Evolutionary conservation across 2,888 invertebrate genomes (phyloP).

Genomic region (Noctua janthe): DNA sequence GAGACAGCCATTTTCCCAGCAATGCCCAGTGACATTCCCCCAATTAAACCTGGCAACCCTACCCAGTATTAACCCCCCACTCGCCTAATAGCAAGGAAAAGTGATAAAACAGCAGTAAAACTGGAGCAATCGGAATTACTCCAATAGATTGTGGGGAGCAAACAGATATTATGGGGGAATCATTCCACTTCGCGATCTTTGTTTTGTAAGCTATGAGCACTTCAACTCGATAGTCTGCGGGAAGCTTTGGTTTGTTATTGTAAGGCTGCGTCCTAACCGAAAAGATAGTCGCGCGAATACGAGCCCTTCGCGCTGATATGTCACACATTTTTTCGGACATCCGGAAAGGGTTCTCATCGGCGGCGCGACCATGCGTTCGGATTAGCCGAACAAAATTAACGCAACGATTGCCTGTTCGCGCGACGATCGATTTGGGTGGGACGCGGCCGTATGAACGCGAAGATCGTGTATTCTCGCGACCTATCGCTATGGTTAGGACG

Average conservation of each 20-base stretch:
- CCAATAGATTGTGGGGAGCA: conserved; percentile 62
- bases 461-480: background rate
- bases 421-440: background rate
- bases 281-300: background rate
- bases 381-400: background rate
- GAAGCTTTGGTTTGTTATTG: conserved; percentile 31
- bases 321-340: background rate
- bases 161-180: conserved; percentile 62
- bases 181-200: conserved; percentile 45
- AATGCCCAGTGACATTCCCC: background rate
- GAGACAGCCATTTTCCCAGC: background rate
- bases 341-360: background rate
- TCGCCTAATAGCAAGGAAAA: conserved; percentile 71
- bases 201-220: conserved; percentile 49
- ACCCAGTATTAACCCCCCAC: conserved; percentile 54
- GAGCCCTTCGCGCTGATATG: background rate
- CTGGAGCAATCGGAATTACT: conserved; percentile 64
- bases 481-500: background rate
- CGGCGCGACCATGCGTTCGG: background rate
- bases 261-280: background rate
- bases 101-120: conserved; percentile 79
- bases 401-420: background rate
- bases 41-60: conserved; percentile 39
- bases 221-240: conserved; percentile 18
- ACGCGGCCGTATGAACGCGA: background rate